A percentile compares a stretch with the other conserved stretches of the same genome.
These are phyloP conservation scores for Noctua janthina DNA, from an alignment of 2,888 invertebrate genomes.

Conservation along the genomic window DNA sequence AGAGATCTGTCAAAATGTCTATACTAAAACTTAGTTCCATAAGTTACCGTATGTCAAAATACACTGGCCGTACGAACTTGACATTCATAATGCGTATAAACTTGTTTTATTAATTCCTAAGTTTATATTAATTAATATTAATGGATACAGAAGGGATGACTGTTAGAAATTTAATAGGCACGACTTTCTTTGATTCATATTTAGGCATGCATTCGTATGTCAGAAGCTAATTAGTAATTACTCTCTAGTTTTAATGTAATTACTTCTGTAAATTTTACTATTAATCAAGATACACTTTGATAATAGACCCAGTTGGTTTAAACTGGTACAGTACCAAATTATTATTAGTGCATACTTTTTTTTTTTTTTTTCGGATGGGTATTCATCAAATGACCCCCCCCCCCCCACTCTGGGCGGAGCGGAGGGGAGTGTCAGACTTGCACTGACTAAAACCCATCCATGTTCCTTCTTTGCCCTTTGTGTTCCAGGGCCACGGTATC, in stretches of 20 bases:
- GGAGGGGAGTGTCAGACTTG: too few species aligned
- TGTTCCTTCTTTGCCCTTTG: too few species aligned
- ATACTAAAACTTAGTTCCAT: background rate
- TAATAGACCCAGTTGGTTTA: background rate
- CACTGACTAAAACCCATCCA: too few species aligned
- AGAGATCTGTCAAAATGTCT: background rate
- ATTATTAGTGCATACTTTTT: background rate
- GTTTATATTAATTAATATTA: slow-evolving; percentile 66
- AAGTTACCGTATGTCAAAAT: slow-evolving; percentile 13
- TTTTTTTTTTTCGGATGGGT: too few species aligned
- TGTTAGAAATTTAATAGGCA: slow-evolving; percentile 59
- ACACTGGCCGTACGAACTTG: slow-evolving; percentile 25
- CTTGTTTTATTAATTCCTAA: slow-evolving; percentile 62
- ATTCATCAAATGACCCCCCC: too few species aligned
- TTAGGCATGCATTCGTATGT: slow-evolving; percentile 39
- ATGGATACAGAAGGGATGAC: slow-evolving; percentile 62
- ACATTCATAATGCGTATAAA: slow-evolving; percentile 60
- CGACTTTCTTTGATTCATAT: slow-evolving; percentile 60
- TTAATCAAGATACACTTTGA: slow-evolving; percentile 36
- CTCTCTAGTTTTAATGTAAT: slow-evolving; percentile 36
- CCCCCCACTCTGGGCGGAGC: too few species aligned
- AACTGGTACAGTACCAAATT: background rate
- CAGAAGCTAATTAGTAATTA: slow-evolving; percentile 51
- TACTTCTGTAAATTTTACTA: slow-evolving; percentile 38
- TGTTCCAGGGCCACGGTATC: too few species aligned